These are phyloP conservation scores for Nyctibius bracteatus DNA, from an alignment of 2,113 vertebrate genomes.

Conservation along the genomic window DNA sequence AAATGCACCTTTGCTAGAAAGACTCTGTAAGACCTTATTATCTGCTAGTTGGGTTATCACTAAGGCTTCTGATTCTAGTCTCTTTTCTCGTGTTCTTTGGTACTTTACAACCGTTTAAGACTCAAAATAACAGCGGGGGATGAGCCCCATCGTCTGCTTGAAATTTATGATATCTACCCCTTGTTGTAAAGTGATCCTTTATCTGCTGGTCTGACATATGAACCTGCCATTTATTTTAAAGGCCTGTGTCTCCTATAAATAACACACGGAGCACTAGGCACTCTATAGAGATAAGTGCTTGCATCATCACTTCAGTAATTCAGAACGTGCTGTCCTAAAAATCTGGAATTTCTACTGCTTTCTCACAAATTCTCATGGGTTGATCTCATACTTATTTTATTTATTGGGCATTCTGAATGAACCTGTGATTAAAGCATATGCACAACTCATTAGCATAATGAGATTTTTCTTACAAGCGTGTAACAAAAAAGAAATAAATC, in stretches of 20 bases:
- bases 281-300: not conserved
- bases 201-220: conserved; percentile 10
- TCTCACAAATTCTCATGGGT: not conserved
- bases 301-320: conserved; percentile 16
- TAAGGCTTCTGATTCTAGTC: not conserved
- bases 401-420: conserved; percentile 23
- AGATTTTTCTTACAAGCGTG: conserved; percentile 28
- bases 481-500: conserved; percentile 14
- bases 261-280: not conserved
- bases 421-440: conserved; percentile 37
- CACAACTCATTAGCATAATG: conserved; percentile 45
- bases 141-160: not conserved
- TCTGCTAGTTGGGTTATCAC: not conserved
- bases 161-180: not conserved
- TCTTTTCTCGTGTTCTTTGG: not conserved
- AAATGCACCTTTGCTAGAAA: not conserved
- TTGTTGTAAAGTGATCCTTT: conserved; percentile 11
- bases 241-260: conserved; percentile 20
- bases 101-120: not conserved
- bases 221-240: conserved; percentile 17
- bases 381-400: conserved; percentile 30
- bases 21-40: not conserved
- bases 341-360: not conserved
- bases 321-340: conserved; percentile 30
- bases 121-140: not conserved